These are phyloP conservation scores for Chrysolina americana DNA, from an alignment of 2,888 invertebrate genomes.

Conservation along the genomic window DNA sequence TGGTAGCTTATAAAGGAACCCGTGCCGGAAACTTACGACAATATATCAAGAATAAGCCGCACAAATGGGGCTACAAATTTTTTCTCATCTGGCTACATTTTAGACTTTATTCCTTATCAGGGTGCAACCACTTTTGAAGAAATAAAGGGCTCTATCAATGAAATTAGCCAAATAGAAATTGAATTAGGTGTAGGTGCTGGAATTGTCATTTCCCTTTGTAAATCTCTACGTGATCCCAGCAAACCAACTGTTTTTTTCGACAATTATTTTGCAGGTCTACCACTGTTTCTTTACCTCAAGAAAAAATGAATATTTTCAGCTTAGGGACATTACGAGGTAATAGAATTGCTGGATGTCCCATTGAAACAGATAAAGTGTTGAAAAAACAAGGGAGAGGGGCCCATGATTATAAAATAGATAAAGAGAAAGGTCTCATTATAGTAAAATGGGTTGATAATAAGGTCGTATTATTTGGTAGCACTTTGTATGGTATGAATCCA, in stretches of 20 bases:
- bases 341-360: conserved; percentile 7
- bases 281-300: conserved; percentile 27
- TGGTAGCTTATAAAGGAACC: too few relatives aligned
- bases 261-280: conserved; percentile 38
- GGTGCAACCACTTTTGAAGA: conserved; percentile 34
- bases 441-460: conserved; percentile 41
- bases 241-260: conserved; percentile 32
- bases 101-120: conserved; percentile 39
- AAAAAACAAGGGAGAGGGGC: conserved; percentile 17
- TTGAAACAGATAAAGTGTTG: conserved; percentile 34
- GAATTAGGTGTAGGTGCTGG: conserved; percentile 34
- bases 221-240: conserved; percentile 36
- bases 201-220: conserved; percentile 35
- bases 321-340: conserved; percentile 15
- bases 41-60: conserved; percentile 36
- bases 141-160: conserved; percentile 34
- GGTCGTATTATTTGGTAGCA: conserved; percentile 34
- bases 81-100: conserved; percentile 35
- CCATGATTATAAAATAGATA: conserved; percentile 28
- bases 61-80: conserved; percentile 41
- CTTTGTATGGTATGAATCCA: conserved; percentile 34
- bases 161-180: conserved; percentile 28
- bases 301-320: conserved; percentile 17
- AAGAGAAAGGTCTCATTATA: conserved; percentile 17
- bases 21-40: conserved; percentile 38